A percentile compares a stretch with the other conserved stretches of the same genome.
phyloP scores from a whole-genome alignment of 1,140 invertebrate genomes.

The Bombus affinis region DNA sequence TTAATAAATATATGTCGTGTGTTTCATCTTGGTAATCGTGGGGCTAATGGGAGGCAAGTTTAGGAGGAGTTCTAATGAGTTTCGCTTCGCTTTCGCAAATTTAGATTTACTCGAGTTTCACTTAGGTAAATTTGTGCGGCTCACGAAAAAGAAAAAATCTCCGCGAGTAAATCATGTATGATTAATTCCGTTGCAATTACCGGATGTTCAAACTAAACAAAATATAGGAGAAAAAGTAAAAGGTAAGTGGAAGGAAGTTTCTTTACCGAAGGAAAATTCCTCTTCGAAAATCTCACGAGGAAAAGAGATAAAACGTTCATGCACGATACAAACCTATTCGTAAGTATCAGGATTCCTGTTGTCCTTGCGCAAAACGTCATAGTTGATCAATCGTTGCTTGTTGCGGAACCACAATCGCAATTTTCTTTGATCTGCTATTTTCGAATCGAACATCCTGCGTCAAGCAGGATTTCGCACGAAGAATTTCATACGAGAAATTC shows the following conservation, averaged over 20 bases:
- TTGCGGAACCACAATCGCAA: too few relatives aligned
- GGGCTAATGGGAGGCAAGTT: neutral
- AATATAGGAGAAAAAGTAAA: neutral
- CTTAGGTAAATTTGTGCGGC: neutral
- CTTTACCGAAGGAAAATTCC: neutral
- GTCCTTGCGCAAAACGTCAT: too few relatives aligned
- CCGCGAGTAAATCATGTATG: neutral
- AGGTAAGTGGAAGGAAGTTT: neutral
- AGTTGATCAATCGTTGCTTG: too few relatives aligned
- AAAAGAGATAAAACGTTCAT: neutral
- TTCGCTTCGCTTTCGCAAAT: neutral
- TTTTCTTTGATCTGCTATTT: too few relatives aligned
- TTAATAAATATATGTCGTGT: neutral
- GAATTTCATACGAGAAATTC: too few relatives aligned
- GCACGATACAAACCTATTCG: too few relatives aligned
- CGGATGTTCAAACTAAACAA: neutral
- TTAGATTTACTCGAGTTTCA: conserved; percentile 1
- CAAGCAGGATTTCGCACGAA: too few relatives aligned
- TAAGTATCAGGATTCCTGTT: too few relatives aligned
- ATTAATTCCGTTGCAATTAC: conserved; percentile 6
- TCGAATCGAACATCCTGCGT: too few relatives aligned
- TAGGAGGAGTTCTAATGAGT: neutral
- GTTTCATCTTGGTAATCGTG: neutral
- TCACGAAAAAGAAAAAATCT: neutral
- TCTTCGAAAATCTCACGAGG: neutral